These are phyloP conservation scores for Archaeoteleia sp. DNA, from an alignment of 2,888 invertebrate species.

Conservation along the genomic window DNA sequence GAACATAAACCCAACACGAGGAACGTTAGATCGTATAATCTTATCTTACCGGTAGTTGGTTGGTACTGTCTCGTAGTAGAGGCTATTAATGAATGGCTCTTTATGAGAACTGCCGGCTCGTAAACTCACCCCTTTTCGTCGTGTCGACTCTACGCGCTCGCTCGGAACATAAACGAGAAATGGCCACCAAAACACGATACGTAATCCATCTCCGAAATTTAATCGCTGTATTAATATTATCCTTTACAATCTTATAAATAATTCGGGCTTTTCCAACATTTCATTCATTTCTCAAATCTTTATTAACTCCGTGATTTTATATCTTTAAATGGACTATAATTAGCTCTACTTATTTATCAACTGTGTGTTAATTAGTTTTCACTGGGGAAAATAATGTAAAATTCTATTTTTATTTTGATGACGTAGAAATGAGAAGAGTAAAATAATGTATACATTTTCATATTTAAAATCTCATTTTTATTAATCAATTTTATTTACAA, in stretches of 20 bases:
- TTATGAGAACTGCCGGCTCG: slow-evolving; percentile 62
- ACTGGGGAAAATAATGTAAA: no score
- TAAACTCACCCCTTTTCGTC: slow-evolving; percentile 66
- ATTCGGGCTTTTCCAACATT: slow-evolving; percentile 30
- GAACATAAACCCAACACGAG: slow-evolving; percentile 64
- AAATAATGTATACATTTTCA: no score
- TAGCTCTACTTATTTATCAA: slow-evolving; percentile 6
- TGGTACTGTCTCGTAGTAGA: slow-evolving; percentile 47
- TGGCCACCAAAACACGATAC: slow-evolving; percentile 48
- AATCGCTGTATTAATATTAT: slow-evolving; percentile 48
- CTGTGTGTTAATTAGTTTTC: no score
- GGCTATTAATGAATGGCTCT: slow-evolving; percentile 67
- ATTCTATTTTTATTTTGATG: no score
- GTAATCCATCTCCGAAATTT: slow-evolving; percentile 50
- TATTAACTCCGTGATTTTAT: slow-evolving; percentile 7
- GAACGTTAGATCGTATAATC: slow-evolving; percentile 57
- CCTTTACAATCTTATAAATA: slow-evolving; percentile 47
- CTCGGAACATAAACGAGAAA: slow-evolving; percentile 46
- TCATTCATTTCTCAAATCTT: slow-evolving; percentile 23
- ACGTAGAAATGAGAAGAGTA: no score
- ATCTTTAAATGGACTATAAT: slow-evolving; percentile 6
- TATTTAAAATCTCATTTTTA: no score
- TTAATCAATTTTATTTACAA: no score
- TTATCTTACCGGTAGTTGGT: slow-evolving; percentile 51
- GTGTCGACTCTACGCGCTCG: slow-evolving; percentile 35